These are phyloP conservation scores for Boloria selene DNA, from an alignment of 2,888 invertebrate species.

Conservation along the genomic window DNA sequence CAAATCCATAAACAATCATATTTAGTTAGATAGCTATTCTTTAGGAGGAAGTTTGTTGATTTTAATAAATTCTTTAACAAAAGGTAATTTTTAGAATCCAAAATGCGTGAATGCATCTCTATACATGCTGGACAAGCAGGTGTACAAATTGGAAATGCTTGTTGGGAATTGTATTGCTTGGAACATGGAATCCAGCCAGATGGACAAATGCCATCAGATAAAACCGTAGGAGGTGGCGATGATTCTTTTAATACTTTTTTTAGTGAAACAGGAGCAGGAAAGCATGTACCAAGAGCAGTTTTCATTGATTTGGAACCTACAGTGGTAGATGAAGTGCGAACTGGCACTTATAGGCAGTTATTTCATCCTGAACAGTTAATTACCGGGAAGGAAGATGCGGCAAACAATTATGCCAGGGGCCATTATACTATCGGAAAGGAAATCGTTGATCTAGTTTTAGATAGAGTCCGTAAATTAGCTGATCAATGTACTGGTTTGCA, in stretches of 20 bases:
- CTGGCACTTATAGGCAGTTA: constrained; percentile 96
- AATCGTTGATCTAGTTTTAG: constrained; percentile 93
- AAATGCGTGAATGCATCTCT: constrained; percentile 77
- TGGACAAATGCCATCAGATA: constrained; percentile 93
- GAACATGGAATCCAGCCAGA: constrained; percentile 93
- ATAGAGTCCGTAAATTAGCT: constrained; percentile 91
- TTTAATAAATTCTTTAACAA: constrained; percentile 3
- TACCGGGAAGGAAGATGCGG: constrained; percentile 97
- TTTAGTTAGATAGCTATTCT: constrained; percentile 12
- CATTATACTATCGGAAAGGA: constrained; percentile 98
- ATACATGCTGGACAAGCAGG: constrained; percentile 82
- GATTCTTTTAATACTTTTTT: constrained; percentile 97
- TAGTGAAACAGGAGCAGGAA: constrained; percentile 96
- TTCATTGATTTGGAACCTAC: constrained; percentile 98
- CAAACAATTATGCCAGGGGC: constrained; percentile 98
- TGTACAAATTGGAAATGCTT: constrained; percentile 93
- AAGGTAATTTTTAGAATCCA: constrained; percentile 2
- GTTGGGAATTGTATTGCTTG: constrained; percentile 92
- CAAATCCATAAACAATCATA: neutral
- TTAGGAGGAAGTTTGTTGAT: constrained; percentile 10
- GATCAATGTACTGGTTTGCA: constrained; percentile 96
- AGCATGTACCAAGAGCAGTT: constrained; percentile 96
- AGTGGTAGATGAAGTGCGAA: constrained; percentile 95
- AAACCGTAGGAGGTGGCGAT: constrained; percentile 91
- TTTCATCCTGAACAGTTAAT: constrained; percentile 98